A percentile compares a stretch with the other conserved stretches of the same genome.
Evolutionary conservation across 2,113 vertebrate genomes (phyloP).

Genomic region (Protobothrops mucrosquamatus): DNA sequence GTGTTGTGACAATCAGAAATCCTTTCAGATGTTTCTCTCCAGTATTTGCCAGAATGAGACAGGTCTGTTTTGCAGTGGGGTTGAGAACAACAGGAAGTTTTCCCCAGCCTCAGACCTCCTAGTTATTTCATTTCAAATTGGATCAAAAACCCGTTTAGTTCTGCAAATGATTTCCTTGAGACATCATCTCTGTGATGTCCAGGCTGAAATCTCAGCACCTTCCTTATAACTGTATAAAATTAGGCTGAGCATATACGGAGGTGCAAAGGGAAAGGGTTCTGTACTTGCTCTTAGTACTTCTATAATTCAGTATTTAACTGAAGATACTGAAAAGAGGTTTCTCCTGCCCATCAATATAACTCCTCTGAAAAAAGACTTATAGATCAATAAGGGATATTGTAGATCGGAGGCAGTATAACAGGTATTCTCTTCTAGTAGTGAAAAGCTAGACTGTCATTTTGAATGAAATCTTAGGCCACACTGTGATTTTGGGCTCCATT

Average conservation of each 20-base stretch:
- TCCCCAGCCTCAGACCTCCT: background rate
- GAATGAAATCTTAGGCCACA: background rate
- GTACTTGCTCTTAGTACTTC: background rate
- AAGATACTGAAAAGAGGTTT: background rate
- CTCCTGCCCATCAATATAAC: background rate
- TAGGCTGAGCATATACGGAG: background rate
- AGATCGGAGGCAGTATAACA: background rate
- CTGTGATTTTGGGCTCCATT: background rate
- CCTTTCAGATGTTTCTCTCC: background rate
- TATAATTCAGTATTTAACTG: background rate
- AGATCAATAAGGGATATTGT: background rate
- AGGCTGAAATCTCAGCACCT: background rate
- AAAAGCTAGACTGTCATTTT: background rate
- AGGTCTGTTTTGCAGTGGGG: background rate
- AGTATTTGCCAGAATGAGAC: background rate
- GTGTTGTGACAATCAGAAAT: background rate
- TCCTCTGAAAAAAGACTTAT: background rate
- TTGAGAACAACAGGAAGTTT: background rate
- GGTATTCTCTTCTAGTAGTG: background rate
- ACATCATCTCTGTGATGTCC: background rate
- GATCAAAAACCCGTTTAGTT: background rate
- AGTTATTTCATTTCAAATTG: background rate
- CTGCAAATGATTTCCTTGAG: background rate
- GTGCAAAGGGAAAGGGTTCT: background rate
- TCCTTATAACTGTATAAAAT: background rate